These are phyloP conservation scores for Lycocorax pyrrhopterus DNA, from an alignment of 2,113 vertebrate genomes.

Conservation along the genomic window DNA sequence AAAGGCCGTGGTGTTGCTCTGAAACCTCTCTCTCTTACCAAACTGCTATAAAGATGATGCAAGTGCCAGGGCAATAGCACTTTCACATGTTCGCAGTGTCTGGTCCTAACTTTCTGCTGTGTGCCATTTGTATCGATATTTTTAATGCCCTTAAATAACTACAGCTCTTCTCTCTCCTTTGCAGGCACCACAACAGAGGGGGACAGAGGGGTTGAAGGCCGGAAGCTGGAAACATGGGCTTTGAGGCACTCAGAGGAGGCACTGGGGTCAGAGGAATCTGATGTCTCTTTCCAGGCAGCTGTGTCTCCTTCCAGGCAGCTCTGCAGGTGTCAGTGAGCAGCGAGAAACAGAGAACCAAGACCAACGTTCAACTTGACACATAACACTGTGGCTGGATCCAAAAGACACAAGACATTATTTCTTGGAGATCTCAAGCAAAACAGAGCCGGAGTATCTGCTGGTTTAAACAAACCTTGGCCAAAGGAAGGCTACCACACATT, in stretches of 20 bases:
- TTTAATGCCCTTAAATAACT: neutral
- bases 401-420: neutral
- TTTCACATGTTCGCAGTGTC: neutral
- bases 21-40: neutral
- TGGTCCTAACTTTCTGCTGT: neutral
- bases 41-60: neutral
- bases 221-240: neutral
- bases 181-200: neutral
- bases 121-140: neutral
- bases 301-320: neutral
- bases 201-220: neutral
- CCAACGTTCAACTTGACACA: rapidly evolving
- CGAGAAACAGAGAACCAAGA: neutral
- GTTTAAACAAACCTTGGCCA: neutral
- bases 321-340: neutral
- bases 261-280: neutral
- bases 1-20: neutral
- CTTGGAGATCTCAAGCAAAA: neutral
- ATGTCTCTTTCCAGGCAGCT: neutral
- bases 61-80: neutral
- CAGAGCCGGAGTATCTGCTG: neutral
- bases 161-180: neutral
- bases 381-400: neutral
- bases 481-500: neutral
- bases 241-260: neutral